These are phyloP conservation scores for Hypercompe scribonia DNA, from an alignment of 2,888 invertebrate genomes.

Conservation along the genomic window DNA sequence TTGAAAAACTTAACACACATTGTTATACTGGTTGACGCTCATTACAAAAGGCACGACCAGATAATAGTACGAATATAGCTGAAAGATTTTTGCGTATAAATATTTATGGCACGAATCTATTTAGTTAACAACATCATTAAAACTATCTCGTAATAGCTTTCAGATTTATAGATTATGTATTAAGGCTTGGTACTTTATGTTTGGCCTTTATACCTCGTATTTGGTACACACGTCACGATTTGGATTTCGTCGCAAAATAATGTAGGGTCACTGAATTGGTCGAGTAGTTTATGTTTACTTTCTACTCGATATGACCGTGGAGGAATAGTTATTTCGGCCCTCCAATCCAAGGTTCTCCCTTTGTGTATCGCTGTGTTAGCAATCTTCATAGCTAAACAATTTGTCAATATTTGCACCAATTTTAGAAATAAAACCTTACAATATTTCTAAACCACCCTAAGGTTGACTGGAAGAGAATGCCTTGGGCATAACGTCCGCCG, in stretches of 20 bases:
- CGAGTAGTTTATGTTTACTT: conserved; percentile 33
- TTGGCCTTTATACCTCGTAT: conserved; percentile 38
- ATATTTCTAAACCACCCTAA: too few relatives aligned
- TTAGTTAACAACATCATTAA: conserved; percentile 44
- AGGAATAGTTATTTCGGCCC: neutral
- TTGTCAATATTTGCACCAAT: neutral
- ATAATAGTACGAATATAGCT: neutral
- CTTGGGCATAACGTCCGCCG: too few relatives aligned
- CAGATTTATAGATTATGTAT: conserved; percentile 59
- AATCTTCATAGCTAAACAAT: neutral
- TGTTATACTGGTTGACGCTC: neutral
- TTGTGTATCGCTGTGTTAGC: neutral
- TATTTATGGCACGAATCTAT: neutral
- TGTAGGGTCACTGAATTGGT: conserved; percentile 62
- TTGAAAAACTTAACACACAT: neutral
- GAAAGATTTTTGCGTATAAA: neutral
- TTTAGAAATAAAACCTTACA: too few relatives aligned
- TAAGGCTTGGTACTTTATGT: conserved; percentile 36
- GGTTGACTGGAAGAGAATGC: too few relatives aligned
- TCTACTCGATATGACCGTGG: neutral
- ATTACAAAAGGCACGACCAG: neutral
- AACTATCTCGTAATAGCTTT: conserved; percentile 49
- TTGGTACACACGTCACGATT: conserved; percentile 62
- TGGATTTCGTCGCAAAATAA: conserved; percentile 57
- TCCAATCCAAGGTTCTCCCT: neutral